Evolutionary conservation across 2,797 vertebrate genomes (phyloP), one percentile per base, ranked within the genome.

Genomic region (Galagoides demidoff): DNA sequence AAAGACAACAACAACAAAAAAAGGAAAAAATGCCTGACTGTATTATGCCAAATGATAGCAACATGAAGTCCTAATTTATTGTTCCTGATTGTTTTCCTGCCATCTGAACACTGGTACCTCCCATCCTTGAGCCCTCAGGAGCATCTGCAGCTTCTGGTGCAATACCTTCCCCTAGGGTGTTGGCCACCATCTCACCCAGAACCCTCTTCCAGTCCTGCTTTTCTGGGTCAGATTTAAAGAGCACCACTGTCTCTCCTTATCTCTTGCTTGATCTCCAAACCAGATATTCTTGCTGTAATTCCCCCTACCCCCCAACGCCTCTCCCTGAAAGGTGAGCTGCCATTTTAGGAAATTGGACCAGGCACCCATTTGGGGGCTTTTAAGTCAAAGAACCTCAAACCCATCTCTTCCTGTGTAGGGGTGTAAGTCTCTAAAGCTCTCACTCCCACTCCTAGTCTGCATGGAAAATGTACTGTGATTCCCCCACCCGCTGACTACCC

Each of bases 61-160:
- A 98, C 98, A 97, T 98, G 97, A 99, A 99, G 98, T 99, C 99
- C 99, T 99, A 99, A 99, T 99, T 99, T 99, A 99, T 99, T 98
- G 97, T 98, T 98, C 97, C 97, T 84, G 61, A 87, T 97, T 96
- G 95, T 98, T 98, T 98, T 97, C 97, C 97, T 98, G 98, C 98
- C 83, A 92, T 98, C 98, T 98, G 98, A 97, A 98, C 98, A 98
- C 97, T 98, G 98, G 97, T 98, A 98, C 97, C 97, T 97, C 96
- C 97, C 97, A 88, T 97, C 64, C 91, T 96, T 94, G 96, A 98
- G 96, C 98, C 97, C 95, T 97, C 97, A 64, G 92, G 92, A 97
- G 98, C 95, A 16, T 97, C 97, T 95, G 96, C 96, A 97, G 97
- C 98, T 98, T 98, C 98, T 31, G 76, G 97, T 97, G 97, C 94